A percentile compares a stretch with the other conserved stretches of the same genome.
These are phyloP conservation scores for Petrolisthes cinctipes DNA, from an alignment of 2,888 invertebrate genomes.

Conservation along the genomic window DNA sequence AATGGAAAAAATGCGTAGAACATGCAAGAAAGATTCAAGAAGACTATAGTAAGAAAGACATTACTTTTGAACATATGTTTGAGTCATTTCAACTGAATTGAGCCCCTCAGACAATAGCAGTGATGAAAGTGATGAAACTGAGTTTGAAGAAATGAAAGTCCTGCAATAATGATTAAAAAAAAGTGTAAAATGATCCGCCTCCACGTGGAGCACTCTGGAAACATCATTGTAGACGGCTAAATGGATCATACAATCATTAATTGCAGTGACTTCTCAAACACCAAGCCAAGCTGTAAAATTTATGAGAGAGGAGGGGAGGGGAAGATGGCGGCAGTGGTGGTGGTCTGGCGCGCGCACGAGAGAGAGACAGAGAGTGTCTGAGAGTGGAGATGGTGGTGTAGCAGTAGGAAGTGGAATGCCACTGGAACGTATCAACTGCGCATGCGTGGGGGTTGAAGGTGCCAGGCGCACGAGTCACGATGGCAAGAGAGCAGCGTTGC, in stretches of 20 bases:
- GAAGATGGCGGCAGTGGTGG: no score
- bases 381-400: no score
- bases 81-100: background rate
- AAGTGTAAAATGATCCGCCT: background rate
- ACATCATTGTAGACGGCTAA: background rate
- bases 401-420: no score
- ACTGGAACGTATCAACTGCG: no score
- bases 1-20: background rate
- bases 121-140: background rate
- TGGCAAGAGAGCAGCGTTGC: no score
- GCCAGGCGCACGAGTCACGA: no score
- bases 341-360: no score
- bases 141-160: background rate
- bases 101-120: background rate
- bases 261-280: no score
- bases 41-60: slow-evolving; percentile 9
- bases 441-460: no score
- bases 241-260: background rate
- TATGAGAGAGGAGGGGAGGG: no score
- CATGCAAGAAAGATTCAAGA: background rate
- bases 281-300: no score
- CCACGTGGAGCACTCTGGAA: background rate
- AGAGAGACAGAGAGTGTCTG: no score
- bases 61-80: background rate
- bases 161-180: background rate